Percentiles rank a stretch among this genome's conserved stretches.
These are phyloP conservation scores for Sarcoramphus papa DNA, from an alignment of 2,797 vertebrate species.

Conservation along the genomic window DNA sequence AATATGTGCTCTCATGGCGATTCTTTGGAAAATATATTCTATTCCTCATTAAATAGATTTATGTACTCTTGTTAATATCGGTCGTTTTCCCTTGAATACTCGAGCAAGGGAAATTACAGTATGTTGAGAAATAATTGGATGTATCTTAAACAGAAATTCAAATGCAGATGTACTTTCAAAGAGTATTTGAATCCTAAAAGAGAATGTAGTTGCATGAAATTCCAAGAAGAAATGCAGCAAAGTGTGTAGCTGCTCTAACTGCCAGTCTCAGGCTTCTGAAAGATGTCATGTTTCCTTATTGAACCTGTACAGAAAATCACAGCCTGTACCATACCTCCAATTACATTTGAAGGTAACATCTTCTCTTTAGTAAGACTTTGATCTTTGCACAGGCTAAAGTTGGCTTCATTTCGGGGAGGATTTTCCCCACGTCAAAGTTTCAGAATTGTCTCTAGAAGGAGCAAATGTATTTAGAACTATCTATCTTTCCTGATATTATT, in stretches of 20 bases:
- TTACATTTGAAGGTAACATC: neutral
- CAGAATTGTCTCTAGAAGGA: neutral
- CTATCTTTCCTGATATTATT: neutral
- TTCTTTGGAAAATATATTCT: conserved; percentile 11
- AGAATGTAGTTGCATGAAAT: neutral
- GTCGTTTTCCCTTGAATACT: neutral
- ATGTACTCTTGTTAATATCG: neutral
- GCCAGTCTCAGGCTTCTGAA: neutral
- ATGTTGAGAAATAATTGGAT: conserved; percentile 6
- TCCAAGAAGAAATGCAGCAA: neutral
- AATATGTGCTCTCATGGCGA: neutral
- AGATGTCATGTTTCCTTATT: neutral
- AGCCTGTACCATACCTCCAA: neutral
- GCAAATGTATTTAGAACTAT: neutral
- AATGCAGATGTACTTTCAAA: neutral
- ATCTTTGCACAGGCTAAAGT: neutral
- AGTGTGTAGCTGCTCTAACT: neutral
- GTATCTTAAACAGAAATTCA: neutral
- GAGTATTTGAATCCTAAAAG: neutral
- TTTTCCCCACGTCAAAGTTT: neutral
- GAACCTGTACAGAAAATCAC: neutral
- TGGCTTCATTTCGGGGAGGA: neutral
- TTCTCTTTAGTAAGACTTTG: neutral
- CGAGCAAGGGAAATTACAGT: neutral
- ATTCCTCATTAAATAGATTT: conserved; percentile 29